Evolutionary conservation across 2,888 invertebrate genomes (phyloP), one percentile per base, ranked within the genome.

Genomic region (Chelonus formosanus): DNA sequence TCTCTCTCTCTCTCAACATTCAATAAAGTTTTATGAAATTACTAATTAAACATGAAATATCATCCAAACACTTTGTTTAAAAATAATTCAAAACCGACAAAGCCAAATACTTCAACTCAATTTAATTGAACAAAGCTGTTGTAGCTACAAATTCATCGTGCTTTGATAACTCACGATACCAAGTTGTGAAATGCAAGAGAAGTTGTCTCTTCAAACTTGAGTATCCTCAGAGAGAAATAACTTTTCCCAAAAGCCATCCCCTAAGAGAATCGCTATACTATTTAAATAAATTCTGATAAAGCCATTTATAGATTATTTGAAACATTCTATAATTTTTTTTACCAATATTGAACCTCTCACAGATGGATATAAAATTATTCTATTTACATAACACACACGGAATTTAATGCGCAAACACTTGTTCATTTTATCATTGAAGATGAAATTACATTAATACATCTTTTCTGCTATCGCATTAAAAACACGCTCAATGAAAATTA

Each of bases 111-210:
- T 63, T 55, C 6, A 31, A 63, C 55, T 47, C 35, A 55, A 63
- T 63, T 55, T 47, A 63, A 63, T 63, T 63, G 34, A 53, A 47
- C 35, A 35, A 55, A 57, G 54, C 54, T 36, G 59, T 65, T 58
- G 20, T 20, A 20, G 47, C 58, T 45, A 58, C 58, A 47, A 58
- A 58, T 59, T 53, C 32, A 54, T 60, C 53, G 45, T 36, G 48
- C 65, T 65, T 65, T 60, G 60, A 65, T 65, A 60, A 60, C 55
- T 65, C 54, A 65, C 55, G 48, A 59, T 60, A 59, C 47, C 64
- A 40, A 65, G 50, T 65, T 65, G 65, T 20, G 54, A 53, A 20
- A 57, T 48, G 10, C n/a, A 7, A 7, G 60, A 53, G 53, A 53
- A 36, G 54, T 40, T 50, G 36, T 48, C 58, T 47, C 58, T 47